Evolutionary conservation across 2,888 invertebrate genomes (phyloP), one percentile per base, ranked within the genome.

Genomic region (Caenorhabditis parvicauda): DNA sequence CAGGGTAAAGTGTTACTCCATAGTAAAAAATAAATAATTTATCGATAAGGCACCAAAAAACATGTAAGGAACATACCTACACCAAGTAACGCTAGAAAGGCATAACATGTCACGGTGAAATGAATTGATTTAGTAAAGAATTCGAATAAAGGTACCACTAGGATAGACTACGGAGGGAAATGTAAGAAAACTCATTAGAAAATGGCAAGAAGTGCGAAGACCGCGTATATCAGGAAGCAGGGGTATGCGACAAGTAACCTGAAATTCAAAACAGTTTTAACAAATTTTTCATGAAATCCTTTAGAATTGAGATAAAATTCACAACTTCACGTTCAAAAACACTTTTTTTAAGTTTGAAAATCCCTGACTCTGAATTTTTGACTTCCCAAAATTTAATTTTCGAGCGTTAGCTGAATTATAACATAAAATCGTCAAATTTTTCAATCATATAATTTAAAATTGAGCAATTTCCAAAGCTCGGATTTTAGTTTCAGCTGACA

Each of bases 191-290:
- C 25, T 21, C 3, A 35, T 60, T 53, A 94, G 85, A 94, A 94
- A 60, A 94, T 86, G 47, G 93, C 90, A 74, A 94, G 86, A 52
- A 94, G 86, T 41, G 92, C 91, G 85, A 94, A 94, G 1, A 93
- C 90, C 46, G 91, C 91, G 84, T 92, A 92, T 27, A 94, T 88
- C 64, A 94, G 86, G 58, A 89, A 88, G 85, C 93, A 93, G 0
- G 94, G 94, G 83, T 94, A 94, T 35, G 92, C 92, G 72, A 91
- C 89, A 1, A 92, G 72, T n/a, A 79, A 55, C 41, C n/a, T n/a
- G n/a, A n/a, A 21, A 14, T 35, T n/a, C 35, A 14, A 35, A 35
- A 14, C n/a, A 35, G 35, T 35, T n/a, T 35, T 14, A 35, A 35
- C 35, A 14, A 35, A 35, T 12, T 35, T 35, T 14, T 35, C 46